Percentiles rank a stretch among this genome's conserved stretches.
These are phyloP conservation scores for Seira sanloemensis DNA, from an alignment of 2,888 invertebrate genomes.

Conservation along the genomic window DNA sequence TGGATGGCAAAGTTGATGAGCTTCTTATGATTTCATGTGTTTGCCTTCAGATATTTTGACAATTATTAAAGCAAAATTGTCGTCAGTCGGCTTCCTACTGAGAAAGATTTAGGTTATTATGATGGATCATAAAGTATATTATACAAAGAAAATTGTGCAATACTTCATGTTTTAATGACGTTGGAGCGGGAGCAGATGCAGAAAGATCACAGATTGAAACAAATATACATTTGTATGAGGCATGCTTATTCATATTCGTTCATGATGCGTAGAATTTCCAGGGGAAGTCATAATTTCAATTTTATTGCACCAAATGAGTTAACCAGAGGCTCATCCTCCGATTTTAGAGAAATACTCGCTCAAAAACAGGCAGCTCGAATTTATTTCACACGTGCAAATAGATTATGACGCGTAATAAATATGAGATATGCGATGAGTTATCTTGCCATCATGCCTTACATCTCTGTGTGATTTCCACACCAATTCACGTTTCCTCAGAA, in stretches of 20 bases:
- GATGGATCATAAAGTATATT: not conserved
- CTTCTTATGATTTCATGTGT: not conserved
- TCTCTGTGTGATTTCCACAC: too few relatives aligned
- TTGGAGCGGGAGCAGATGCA: not conserved
- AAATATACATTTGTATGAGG: not conserved
- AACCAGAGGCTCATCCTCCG: not conserved
- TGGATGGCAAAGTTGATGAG: not conserved
- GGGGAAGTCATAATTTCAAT: not conserved
- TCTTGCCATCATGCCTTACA: too few relatives aligned
- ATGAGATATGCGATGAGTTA: not conserved
- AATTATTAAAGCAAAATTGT: not conserved
- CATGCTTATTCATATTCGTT: not conserved
- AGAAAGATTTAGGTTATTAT: too few relatives aligned
- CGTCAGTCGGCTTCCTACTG: too few relatives aligned
- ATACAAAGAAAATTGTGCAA: not conserved
- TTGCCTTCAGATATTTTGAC: not conserved
- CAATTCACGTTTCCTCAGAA: too few relatives aligned
- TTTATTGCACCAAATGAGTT: not conserved
- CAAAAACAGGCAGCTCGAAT: not conserved
- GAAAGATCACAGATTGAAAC: not conserved
- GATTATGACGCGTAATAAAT: not conserved
- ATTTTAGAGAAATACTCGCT: not conserved
- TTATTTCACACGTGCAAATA: not conserved
- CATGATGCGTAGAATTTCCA: not conserved
- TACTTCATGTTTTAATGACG: not conserved